Conservation (phyloP, 1,140 invertebrate species). For the Leucophenga varia region DNA sequence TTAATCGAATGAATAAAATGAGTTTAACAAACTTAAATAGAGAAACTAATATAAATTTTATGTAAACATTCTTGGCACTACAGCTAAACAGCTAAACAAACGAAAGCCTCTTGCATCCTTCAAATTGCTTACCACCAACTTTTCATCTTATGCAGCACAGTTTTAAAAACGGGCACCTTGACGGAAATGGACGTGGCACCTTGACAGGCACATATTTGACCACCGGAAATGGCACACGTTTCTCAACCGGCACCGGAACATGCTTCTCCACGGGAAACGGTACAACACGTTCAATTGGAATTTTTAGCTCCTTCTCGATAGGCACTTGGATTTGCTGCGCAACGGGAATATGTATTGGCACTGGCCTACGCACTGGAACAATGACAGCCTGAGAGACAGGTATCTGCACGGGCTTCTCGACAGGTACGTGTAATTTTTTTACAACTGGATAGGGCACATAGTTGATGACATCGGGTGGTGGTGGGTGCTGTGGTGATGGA, state of each 20-base stretch:
- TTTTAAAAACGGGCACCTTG: constrained; percentile 74
- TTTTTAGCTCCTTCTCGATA: constrained; percentile 69
- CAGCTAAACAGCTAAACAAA: too few relatives aligned
- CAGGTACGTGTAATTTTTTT: constrained; percentile 69
- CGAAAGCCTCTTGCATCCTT: too few relatives aligned
- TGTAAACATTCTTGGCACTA: too few relatives aligned
- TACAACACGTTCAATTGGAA: constrained; percentile 71
- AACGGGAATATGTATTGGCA: constrained; percentile 73
- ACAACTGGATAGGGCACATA: constrained; percentile 68
- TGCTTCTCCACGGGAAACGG: constrained; percentile 73
- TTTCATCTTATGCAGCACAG: constrained; percentile 65
- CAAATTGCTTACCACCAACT: constrained; percentile 38
- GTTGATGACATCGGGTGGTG: constrained; percentile 70
- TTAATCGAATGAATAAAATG: too few relatives aligned
- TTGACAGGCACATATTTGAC: constrained; percentile 73
- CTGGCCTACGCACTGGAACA: constrained; percentile 69
- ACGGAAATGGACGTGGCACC: constrained; percentile 72
- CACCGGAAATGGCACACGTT: constrained; percentile 69
- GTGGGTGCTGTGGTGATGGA: constrained; percentile 30
- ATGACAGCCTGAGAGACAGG: constrained; percentile 71
- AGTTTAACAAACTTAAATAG: too few relatives aligned
- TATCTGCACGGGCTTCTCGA: constrained; percentile 67
- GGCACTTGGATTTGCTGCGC: constrained; percentile 70
- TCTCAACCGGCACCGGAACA: constrained; percentile 72
- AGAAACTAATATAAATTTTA: too few relatives aligned